Percentiles rank a stretch among this genome's conserved stretches.
Evolutionary conservation across 2,113 vertebrate genomes (phyloP).

Genomic region (Eira barbara): DNA sequence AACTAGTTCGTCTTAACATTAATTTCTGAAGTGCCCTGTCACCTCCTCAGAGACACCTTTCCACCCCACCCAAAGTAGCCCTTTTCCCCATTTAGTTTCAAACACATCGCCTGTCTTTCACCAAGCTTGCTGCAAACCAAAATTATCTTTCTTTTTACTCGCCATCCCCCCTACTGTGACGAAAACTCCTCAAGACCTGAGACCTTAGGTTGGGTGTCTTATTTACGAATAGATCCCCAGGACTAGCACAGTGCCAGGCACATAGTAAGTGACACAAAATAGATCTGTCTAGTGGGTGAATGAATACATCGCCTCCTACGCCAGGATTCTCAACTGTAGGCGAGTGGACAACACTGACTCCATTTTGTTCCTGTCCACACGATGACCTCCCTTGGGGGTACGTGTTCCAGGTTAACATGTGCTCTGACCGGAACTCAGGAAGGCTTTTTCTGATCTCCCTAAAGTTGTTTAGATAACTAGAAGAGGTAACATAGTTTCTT

Average conservation of each 20-base stretch:
- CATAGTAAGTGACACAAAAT: background rate
- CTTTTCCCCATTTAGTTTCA: background rate
- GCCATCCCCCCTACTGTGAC: background rate
- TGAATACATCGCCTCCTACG: background rate
- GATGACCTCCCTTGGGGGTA: background rate
- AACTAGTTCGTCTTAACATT: background rate
- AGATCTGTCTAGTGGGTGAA: background rate
- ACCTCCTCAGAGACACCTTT: background rate
- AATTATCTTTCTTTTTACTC: background rate
- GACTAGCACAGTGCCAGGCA: background rate
- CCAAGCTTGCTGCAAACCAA: background rate
- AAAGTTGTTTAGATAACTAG: background rate
- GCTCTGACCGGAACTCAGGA: background rate
- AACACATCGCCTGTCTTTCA: background rate
- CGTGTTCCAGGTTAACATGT: background rate
- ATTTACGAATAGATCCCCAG: background rate
- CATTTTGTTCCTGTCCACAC: background rate
- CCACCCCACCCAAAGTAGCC: background rate
- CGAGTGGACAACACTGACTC: background rate
- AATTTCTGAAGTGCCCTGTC: background rate
- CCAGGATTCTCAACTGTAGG: background rate
- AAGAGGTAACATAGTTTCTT: background rate
- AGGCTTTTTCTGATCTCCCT: background rate
- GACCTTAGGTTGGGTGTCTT: background rate
- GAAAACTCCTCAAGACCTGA: background rate